A percentile compares a stretch with the other conserved stretches of the same genome.
Evolutionary conservation across 2,113 vertebrate species (phyloP).

Genomic region (Psittacula cyanocephala): DNA sequence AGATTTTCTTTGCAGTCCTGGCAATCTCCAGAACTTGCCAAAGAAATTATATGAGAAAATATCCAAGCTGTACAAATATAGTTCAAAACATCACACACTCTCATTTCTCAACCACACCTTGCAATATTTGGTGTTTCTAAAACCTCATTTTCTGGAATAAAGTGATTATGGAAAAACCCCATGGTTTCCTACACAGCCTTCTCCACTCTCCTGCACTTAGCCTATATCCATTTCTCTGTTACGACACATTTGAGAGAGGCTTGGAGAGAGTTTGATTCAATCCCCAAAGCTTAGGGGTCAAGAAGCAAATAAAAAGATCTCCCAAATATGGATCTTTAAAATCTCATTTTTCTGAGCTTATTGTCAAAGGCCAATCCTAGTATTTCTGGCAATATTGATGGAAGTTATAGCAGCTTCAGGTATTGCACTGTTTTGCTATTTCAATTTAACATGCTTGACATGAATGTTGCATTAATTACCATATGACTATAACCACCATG

Average conservation of each 20-base stretch:
- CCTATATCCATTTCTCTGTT: background rate
- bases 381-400: background rate
- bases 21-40: background rate
- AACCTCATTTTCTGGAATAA: background rate
- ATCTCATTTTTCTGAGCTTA: background rate
- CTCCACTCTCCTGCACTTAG: background rate
- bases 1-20: background rate
- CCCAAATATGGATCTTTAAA: background rate
- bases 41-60: background rate
- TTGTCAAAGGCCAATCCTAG: background rate
- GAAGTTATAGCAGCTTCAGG: background rate
- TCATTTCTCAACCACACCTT: background rate
- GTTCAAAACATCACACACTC: background rate
- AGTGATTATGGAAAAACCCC: background rate
- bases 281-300: background rate
- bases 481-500: background rate
- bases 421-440: background rate
- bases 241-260: background rate
- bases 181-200: background rate
- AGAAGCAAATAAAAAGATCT: background rate
- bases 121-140: background rate
- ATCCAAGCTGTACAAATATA: background rate
- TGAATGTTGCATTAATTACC: background rate
- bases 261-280: background rate
- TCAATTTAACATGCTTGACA: background rate